Evolutionary conservation across 2,113 vertebrate species (phyloP).

Genomic region (Mesitornis unicolor): DNA sequence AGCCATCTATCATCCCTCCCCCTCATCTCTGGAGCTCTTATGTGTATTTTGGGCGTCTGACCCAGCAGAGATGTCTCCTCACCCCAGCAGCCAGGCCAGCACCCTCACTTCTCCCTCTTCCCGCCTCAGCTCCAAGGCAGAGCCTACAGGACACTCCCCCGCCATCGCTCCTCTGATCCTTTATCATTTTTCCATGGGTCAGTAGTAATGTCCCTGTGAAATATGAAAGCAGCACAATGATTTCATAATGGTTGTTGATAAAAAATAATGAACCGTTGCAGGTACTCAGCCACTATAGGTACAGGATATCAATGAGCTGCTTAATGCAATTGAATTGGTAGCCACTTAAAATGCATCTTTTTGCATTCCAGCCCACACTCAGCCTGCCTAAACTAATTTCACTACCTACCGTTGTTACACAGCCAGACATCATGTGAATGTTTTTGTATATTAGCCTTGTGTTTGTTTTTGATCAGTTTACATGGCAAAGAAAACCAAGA

Average conservation of each 20-base stretch:
- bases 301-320: background rate
- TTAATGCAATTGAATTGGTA: conserved; percentile 11
- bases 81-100: background rate
- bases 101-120: background rate
- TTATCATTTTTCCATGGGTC: background rate
- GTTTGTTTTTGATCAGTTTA: conserved; percentile 37
- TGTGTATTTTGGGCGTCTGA: accelerated
- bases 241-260: conserved; percentile 50
- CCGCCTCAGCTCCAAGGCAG: background rate
- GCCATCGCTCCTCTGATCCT: background rate
- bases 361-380: conserved; percentile 16
- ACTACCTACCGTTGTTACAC: background rate
- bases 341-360: conserved; percentile 1
- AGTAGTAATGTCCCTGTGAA: background rate
- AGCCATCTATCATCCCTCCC: background rate
- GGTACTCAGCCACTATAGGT: background rate
- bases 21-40: background rate
- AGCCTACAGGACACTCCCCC: background rate
- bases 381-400: conserved; percentile 39
- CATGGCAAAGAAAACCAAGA: background rate
- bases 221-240: background rate
- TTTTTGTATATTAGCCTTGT: background rate
- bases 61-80: background rate
- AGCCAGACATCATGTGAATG: background rate
- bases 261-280: conserved; percentile 22